Percentiles rank a stretch among this genome's conserved stretches.
Evolutionary conservation across 2,113 vertebrate genomes (phyloP).

Genomic region (Phrynosoma blainvillii): DNA sequence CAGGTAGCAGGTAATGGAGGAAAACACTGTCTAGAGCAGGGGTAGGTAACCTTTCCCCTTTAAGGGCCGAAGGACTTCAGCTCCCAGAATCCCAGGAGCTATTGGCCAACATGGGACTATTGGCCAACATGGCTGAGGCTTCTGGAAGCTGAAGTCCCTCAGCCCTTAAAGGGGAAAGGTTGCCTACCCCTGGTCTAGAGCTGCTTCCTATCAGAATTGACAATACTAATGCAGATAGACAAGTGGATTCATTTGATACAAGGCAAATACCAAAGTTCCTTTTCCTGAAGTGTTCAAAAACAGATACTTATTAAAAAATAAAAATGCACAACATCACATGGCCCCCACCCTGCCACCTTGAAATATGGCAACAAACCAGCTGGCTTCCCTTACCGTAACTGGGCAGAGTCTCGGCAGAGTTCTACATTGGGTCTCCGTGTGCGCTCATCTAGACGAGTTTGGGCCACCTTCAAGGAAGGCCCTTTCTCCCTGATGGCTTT

Average conservation of each 20-base stretch:
- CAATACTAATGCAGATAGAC: neutral
- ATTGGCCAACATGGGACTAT: too few relatives aligned
- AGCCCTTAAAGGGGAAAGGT: too few relatives aligned
- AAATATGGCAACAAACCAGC: rapidly evolving
- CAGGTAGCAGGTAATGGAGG: neutral
- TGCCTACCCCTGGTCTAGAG: too few relatives aligned
- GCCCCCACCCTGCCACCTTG: neutral
- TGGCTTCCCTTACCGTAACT: slow-evolving; percentile 77
- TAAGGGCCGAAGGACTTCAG: too few relatives aligned
- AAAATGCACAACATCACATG: too few relatives aligned
- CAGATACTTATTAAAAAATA: neutral
- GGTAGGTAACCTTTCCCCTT: too few relatives aligned
- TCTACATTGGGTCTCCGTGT: slow-evolving; percentile 87
- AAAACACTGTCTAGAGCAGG: neutral
- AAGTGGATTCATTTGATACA: neutral
- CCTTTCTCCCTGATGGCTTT: slow-evolving; percentile 89
- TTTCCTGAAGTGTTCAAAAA: neutral
- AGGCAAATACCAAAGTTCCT: neutral
- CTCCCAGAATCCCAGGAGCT: too few relatives aligned
- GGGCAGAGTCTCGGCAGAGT: slow-evolving; percentile 87
- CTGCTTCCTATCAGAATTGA: neutral
- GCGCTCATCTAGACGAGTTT: slow-evolving; percentile 90
- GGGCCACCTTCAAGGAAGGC: slow-evolving; percentile 87
- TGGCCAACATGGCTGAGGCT: too few relatives aligned
- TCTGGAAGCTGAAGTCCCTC: too few relatives aligned